Conservation (phyloP, 1,140 invertebrate genomes). For the Phymorhynchus buccinoides region DNA sequence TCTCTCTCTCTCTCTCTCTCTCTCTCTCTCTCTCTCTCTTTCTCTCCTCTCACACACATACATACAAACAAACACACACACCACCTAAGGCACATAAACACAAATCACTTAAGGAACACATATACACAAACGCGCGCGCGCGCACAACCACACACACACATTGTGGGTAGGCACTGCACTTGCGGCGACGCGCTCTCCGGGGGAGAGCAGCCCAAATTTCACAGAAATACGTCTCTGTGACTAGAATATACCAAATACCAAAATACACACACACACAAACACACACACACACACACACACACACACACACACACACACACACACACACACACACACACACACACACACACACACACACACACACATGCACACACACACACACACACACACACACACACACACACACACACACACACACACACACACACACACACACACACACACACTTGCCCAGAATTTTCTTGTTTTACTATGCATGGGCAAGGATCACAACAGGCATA, state of each 20-base stretch:
- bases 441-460: not conserved
- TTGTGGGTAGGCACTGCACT: too few species aligned
- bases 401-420: too few species aligned
- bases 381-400: too few species aligned
- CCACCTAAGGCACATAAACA: not conserved
- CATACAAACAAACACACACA: not conserved
- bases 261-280: not conserved
- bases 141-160: not conserved
- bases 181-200: too few species aligned
- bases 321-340: not conserved
- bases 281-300: not conserved
- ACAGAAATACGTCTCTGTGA: too few species aligned
- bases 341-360: too few species aligned
- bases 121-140: not conserved
- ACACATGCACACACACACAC: too few species aligned
- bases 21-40: not conserved
- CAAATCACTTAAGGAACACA: not conserved
- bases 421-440: not conserved
- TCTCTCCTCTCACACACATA: not conserved
- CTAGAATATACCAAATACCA: too few species aligned
- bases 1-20: not conserved
- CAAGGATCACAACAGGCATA: not conserved
- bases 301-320: not conserved
- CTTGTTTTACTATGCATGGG: not conserved
- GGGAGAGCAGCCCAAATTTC: too few species aligned